Conservation (phyloP, 1,140 invertebrate species). For the Fragariocoptes setiger region DNA sequence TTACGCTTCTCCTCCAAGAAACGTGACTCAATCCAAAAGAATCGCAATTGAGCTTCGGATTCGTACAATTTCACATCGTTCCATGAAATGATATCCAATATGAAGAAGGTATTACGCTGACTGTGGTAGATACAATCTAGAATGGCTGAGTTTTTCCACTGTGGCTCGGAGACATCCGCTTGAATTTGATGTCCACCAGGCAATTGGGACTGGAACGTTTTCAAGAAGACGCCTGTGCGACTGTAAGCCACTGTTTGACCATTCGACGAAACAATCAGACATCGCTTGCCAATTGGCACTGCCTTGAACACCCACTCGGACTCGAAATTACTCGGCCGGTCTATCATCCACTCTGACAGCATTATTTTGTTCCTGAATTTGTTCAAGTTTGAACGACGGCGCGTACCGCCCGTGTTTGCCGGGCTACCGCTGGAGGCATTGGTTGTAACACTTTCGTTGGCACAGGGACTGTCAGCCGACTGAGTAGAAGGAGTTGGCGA, state of each 20-base stretch:
- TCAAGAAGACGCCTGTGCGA: conserved; percentile 28
- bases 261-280: conserved; percentile 36
- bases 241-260: conserved; percentile 35
- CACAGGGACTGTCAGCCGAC: too few species aligned
- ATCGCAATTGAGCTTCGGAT: conserved; percentile 43
- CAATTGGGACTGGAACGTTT: conserved; percentile 27
- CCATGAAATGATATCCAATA: conserved; percentile 52
- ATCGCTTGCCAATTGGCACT: conserved; percentile 44
- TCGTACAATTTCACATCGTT: conserved; percentile 35
- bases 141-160: conserved; percentile 17
- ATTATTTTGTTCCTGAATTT: conserved; percentile 22
- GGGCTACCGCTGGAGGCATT: too few species aligned
- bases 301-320: conserved; percentile 45
- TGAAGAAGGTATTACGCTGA: conserved; percentile 28
- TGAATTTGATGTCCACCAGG: conserved; percentile 30
- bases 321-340: conserved; percentile 40
- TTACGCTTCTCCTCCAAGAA: conserved; percentile 24
- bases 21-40: conserved; percentile 37
- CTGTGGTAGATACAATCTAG: conserved; percentile 45
- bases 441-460: too few species aligned
- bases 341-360: conserved; percentile 66
- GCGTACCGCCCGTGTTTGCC: too few species aligned
- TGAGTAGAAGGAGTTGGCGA: too few species aligned
- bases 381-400: conserved; percentile 2
- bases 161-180: background rate